Base-by-base conservation (phyloP, 2,888 invertebrate species). In the Pristionchus maxplancki region DNA sequence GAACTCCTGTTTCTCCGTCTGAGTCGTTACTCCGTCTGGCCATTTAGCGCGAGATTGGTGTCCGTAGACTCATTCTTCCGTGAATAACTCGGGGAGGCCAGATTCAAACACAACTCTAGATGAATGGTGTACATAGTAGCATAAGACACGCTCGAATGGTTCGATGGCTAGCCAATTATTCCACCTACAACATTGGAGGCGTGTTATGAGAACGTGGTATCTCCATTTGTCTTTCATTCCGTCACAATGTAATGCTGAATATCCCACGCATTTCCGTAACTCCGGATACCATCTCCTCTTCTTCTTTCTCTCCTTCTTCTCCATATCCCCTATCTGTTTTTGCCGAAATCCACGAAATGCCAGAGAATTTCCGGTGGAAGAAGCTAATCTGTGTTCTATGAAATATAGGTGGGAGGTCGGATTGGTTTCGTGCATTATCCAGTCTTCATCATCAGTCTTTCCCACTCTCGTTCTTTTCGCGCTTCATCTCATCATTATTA, bases 301-400 rank as follows among this genome's bases (percentile, higher is more conserved):
- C 50, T n/a, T 58, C 58, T 3, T n/a, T 24, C 9, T 58, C 58
- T 58, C 24, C 58, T 24, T 24, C 15, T 50, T 50, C 50, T 50
- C 50, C 24, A 58, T 58, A 58, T 58, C n/a, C n/a, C 58, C 58
- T 64, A 31, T 64, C 64, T 71, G 71, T 37, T 34, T 71, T 34
- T 37, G 24, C 24, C n/a, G 24, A n/a, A 58, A 58, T n/a, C 58
- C 58, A n/a, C 58, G n/a, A 58, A 58, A 58, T n/a, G 24, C 58
- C 58, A 58, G 58, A 58, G 37, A 34, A 71, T 71, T 71, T 71
- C 71, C 71, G 71, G 71, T 71, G 71, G 71, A 71, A 24, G 71
- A 20, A 24, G 71, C 34, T 71, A 71, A 71, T 71, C 71, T 71
- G 37, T 20, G 71, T 71, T 71, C 37, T 71, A 37, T 71, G 71